Percentiles rank a stretch among this genome's conserved stretches.
These are phyloP conservation scores for Aulostomus chinensis DNA, from an alignment of 2,797 vertebrate genomes.

Conservation along the genomic window DNA sequence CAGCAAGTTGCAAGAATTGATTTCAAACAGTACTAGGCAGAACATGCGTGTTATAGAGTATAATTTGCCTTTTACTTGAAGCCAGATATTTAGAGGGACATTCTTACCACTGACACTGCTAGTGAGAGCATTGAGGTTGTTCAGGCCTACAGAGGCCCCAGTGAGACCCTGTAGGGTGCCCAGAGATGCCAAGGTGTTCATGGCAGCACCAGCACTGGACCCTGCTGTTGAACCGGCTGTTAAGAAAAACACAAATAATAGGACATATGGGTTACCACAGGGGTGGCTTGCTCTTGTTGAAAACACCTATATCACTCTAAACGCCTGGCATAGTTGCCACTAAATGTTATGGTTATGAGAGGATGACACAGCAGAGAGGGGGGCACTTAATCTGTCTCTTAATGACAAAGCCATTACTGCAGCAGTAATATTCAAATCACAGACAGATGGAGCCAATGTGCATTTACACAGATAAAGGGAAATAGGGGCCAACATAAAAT, in stretches of 20 bases:
- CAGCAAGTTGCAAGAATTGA: no score
- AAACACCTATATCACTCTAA: slow-evolving; percentile 3
- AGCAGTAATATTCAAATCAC: slow-evolving; percentile 44
- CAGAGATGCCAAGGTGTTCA: slow-evolving; percentile 95
- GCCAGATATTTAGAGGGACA: no score
- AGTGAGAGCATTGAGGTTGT: slow-evolving; percentile 79
- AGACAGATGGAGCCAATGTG: slow-evolving; percentile 51
- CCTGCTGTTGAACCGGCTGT: slow-evolving; percentile 88
- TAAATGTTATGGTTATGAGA: slow-evolving; percentile 21
- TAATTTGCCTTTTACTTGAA: no score
- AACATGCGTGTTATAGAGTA: no score
- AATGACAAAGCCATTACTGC: slow-evolving; percentile 44
- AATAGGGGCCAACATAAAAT: slow-evolving; percentile 41
- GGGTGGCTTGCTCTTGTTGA: not conserved
- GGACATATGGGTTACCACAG: slow-evolving; percentile 8
- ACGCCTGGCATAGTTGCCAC: slow-evolving; percentile 5
- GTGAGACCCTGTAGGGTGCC: slow-evolving; percentile 93
- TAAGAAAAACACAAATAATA: slow-evolving; percentile 14
- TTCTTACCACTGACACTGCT: slow-evolving; percentile 75
- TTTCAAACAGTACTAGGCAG: not conserved
- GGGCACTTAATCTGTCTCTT: slow-evolving; percentile 27
- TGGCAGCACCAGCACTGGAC: slow-evolving; percentile 89
- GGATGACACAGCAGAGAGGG: slow-evolving; percentile 19
- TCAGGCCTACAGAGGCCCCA: slow-evolving; percentile 91
- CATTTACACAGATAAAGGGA: slow-evolving; percentile 48